Evolutionary conservation across 1,140 invertebrate species (phyloP).

Genomic region (Euwallacea similis): DNA sequence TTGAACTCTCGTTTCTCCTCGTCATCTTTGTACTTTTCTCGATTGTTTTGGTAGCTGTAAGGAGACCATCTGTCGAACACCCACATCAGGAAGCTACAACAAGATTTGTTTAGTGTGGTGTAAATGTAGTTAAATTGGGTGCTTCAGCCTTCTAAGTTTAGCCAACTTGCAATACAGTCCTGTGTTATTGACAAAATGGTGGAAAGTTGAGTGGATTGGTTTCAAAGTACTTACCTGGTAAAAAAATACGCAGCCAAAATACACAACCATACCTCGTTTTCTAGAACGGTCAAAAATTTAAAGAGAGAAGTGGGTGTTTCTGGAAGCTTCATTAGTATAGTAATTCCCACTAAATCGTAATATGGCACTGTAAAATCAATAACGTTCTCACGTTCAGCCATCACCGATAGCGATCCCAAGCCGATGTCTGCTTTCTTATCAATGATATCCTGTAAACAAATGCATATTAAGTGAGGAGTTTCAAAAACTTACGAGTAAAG

Average conservation of each 20-base stretch:
- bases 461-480: not conserved
- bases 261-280: conserved; percentile 94
- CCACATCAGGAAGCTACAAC: conserved; percentile 86
- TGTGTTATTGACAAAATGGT: not conserved
- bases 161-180: no score
- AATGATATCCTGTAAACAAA: conserved; percentile 67
- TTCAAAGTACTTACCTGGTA: conserved; percentile 65
- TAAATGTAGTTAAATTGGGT: not conserved
- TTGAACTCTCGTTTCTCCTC: conserved; percentile 95
- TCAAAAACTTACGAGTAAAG: not conserved
- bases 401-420: conserved; percentile 83
- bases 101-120: not conserved
- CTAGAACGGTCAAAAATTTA: conserved; percentile 95
- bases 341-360: conserved; percentile 93
- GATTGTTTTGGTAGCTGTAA: conserved; percentile 94
- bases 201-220: not conserved
- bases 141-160: not conserved
- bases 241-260: conserved; percentile 95
- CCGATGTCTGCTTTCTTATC: conserved; percentile 91
- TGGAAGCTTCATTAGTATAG: conserved; percentile 85
- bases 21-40: conserved; percentile 89
- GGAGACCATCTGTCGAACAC: conserved; percentile 95
- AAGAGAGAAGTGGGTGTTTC: conserved; percentile 85
- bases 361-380: conserved; percentile 95
- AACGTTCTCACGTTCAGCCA: conserved; percentile 92